Conservation (phyloP, 2,113 vertebrate species). For the Chloebia gouldiae region DNA sequence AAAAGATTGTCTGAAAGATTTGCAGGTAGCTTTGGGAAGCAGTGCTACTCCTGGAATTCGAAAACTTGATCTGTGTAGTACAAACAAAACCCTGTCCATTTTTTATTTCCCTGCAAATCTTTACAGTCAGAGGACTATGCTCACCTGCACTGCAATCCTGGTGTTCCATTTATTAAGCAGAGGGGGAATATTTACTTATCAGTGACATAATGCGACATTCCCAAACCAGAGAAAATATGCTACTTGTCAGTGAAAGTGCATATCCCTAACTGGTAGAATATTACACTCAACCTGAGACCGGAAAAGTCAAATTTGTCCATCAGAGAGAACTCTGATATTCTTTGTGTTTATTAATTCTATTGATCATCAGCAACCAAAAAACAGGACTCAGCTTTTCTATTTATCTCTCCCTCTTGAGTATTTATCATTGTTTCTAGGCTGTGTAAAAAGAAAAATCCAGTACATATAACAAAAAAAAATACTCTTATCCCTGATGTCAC, state of each 20-base stretch:
- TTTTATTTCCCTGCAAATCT: background rate
- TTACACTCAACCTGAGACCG: background rate
- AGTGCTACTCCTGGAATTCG: background rate
- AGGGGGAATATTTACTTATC: background rate
- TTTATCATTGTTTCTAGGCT: background rate
- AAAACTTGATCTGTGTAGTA: background rate
- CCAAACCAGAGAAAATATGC: background rate
- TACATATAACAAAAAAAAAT: background rate
- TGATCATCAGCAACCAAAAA: background rate
- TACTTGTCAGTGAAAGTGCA: background rate
- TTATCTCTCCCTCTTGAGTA: background rate
- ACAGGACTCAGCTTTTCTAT: background rate
- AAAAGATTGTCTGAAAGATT: background rate
- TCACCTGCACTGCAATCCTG: background rate
- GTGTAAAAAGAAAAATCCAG: background rate
- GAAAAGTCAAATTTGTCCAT: background rate
- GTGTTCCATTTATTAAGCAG: background rate
- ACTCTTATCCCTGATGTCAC: background rate
- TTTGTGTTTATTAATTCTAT: background rate
- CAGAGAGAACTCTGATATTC: background rate
- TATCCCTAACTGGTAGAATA: background rate
- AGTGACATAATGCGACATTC: background rate
- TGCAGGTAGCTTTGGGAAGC: background rate
- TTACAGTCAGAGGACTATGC: background rate
- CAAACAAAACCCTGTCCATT: background rate